These are phyloP conservation scores for Silurus meridionalis DNA, from an alignment of 2,113 vertebrate genomes.

Conservation along the genomic window DNA sequence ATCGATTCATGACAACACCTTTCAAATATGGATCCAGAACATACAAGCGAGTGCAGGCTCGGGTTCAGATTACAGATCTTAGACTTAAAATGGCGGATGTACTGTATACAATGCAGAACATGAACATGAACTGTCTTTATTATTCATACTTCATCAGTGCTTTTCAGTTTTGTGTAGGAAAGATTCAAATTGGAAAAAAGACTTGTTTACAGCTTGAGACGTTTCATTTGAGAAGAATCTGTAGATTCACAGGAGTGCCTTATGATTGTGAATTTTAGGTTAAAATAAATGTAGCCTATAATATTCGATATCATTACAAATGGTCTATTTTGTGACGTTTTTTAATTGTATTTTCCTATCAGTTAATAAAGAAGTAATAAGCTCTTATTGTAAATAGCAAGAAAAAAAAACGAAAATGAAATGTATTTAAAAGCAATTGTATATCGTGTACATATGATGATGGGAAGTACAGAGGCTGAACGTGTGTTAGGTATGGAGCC, in stretches of 20 bases:
- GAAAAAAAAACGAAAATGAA: slow-evolving; percentile 55
- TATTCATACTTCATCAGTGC: neutral
- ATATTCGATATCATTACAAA: slow-evolving; percentile 27
- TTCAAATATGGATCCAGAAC: neutral
- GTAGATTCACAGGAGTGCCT: slow-evolving; percentile 3
- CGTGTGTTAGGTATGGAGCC: slow-evolving; percentile 54
- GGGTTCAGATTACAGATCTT: neutral
- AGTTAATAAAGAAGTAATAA: slow-evolving; percentile 63
- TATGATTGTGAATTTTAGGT: slow-evolving; percentile 22
- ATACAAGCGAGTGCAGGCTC: neutral
- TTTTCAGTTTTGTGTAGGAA: neutral
- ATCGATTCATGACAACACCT: neutral
- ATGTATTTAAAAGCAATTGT: slow-evolving; percentile 76
- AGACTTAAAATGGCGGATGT: neutral
- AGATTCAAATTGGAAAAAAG: neutral
- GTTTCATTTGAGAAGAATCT: neutral
- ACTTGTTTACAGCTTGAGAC: slow-evolving; percentile 43
- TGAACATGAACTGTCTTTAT: neutral
- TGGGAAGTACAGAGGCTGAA: slow-evolving; percentile 55
- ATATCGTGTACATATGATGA: slow-evolving; percentile 78
- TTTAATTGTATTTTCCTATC: slow-evolving; percentile 36
- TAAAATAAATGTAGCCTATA: slow-evolving; percentile 17
- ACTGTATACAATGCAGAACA: neutral
- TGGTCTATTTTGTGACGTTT: slow-evolving; percentile 18
- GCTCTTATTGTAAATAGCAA: slow-evolving; percentile 79